Conservation (phyloP, 2,113 vertebrate species). For the Chamaetylas fuelleborni region DNA sequence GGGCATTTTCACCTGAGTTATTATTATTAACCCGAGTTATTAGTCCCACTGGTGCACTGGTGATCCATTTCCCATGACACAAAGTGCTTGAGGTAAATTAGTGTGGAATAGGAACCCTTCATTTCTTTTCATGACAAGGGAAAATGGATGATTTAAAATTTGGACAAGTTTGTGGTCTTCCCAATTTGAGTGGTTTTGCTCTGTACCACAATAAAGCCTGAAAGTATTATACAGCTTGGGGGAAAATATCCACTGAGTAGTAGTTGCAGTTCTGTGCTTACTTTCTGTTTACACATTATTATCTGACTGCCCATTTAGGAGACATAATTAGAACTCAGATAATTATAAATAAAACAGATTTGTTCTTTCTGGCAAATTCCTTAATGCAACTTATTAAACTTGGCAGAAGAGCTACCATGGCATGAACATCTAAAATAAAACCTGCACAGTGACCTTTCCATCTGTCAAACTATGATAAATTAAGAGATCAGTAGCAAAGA, state of each 20-base stretch:
- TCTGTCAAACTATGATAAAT: constrained; percentile 73
- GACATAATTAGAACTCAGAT: constrained; percentile 63
- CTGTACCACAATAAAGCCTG: background rate
- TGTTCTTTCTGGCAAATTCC: constrained; percentile 70
- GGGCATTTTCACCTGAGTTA: no score
- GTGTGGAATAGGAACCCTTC: background rate
- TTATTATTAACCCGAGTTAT: background rate
- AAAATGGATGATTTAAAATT: background rate
- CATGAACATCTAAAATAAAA: constrained; percentile 70
- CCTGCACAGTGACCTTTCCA: constrained; percentile 66
- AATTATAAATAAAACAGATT: constrained; percentile 68
- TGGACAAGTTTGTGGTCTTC: background rate
- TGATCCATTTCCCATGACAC: background rate
- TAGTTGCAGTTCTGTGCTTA: constrained; percentile 6
- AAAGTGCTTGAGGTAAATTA: background rate
- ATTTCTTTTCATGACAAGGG: background rate
- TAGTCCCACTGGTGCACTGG: background rate
- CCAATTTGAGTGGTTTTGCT: background rate
- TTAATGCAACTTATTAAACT: constrained; percentile 62
- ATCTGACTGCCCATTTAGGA: constrained; percentile 54
- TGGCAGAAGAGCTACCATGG: constrained; percentile 54
- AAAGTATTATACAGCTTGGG: background rate
- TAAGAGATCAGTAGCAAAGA: constrained; percentile 51
- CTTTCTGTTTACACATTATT: constrained; percentile 55
- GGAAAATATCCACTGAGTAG: background rate